A percentile compares a stretch with the other conserved stretches of the same genome.
Evolutionary conservation across 2,888 invertebrate genomes (phyloP).

Genomic region (Orthosia gracilis): DNA sequence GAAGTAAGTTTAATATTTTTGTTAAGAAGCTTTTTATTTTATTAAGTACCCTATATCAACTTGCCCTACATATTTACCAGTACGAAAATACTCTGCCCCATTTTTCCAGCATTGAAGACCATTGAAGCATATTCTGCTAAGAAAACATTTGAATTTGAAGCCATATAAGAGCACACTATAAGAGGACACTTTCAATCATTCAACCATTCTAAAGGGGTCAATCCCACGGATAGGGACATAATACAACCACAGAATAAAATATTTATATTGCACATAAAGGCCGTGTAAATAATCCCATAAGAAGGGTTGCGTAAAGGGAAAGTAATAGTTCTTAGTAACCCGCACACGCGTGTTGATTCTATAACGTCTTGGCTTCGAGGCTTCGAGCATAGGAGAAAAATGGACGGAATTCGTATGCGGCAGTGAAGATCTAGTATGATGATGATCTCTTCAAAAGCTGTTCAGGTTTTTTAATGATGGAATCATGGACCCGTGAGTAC

Average conservation of each 20-base stretch:
- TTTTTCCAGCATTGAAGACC: background rate
- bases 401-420: background rate
- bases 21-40: too few relatives aligned
- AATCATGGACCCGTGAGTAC: background rate
- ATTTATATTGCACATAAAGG: constrained; percentile 46
- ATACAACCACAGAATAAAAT: constrained; percentile 42
- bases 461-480: background rate
- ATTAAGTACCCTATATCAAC: too few relatives aligned
- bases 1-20: too few relatives aligned
- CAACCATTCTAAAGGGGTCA: constrained; percentile 38
- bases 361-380: background rate
- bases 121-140: background rate
- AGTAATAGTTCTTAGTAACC: constrained; percentile 34
- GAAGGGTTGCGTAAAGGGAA: constrained; percentile 51
- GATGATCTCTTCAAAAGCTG: background rate
- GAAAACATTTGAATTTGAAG: background rate
- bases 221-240: constrained; percentile 35
- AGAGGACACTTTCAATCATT: constrained; percentile 33
- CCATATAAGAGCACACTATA: too few relatives aligned
- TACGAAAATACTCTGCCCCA: too few relatives aligned
- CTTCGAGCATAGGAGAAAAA: background rate
- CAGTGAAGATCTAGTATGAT: background rate
- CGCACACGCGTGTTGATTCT: constrained; percentile 6
- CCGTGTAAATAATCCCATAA: constrained; percentile 59
- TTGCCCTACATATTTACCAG: too few relatives aligned